phyloP scores from a whole-genome alignment of 2,888 invertebrate species.

The Stegophylla sp. region DNA sequence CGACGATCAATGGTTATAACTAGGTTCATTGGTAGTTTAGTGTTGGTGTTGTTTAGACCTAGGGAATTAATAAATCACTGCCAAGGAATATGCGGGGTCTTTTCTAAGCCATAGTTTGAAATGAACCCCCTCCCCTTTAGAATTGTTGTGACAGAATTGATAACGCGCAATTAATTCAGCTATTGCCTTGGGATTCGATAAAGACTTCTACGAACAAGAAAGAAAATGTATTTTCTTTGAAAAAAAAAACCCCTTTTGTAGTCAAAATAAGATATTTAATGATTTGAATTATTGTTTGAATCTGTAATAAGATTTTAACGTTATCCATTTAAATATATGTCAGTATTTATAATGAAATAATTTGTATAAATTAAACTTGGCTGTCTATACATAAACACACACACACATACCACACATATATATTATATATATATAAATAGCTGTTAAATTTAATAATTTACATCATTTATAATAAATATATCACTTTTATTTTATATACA shows the following conservation, averaged over 20 bases:
- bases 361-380: too few species aligned
- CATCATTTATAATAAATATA: too few species aligned
- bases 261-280: constrained; percentile 4
- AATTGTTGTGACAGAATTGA: constrained; percentile 24
- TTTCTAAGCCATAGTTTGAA: constrained; percentile 19
- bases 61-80: constrained; percentile 55
- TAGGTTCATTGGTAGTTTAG: constrained; percentile 30
- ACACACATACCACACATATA: too few species aligned
- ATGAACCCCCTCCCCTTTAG: background rate
- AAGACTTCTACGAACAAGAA: background rate
- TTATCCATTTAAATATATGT: too few species aligned
- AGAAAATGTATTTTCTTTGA: constrained; percentile 17
- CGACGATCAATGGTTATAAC: constrained; percentile 29
- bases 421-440: too few species aligned
- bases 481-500: too few species aligned
- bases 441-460: too few species aligned
- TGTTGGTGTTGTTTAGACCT: constrained; percentile 34
- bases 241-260: background rate
- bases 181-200: constrained; percentile 40
- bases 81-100: constrained; percentile 23
- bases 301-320: constrained; percentile 1
- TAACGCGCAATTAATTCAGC: constrained; percentile 41
- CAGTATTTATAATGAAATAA: too few species aligned
- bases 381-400: too few species aligned
- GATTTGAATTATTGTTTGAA: constrained; percentile 1